A percentile compares a stretch with the other conserved stretches of the same genome.
These are phyloP conservation scores for Gorsachius magnificus DNA, from an alignment of 2,797 vertebrate genomes.

Conservation along the genomic window DNA sequence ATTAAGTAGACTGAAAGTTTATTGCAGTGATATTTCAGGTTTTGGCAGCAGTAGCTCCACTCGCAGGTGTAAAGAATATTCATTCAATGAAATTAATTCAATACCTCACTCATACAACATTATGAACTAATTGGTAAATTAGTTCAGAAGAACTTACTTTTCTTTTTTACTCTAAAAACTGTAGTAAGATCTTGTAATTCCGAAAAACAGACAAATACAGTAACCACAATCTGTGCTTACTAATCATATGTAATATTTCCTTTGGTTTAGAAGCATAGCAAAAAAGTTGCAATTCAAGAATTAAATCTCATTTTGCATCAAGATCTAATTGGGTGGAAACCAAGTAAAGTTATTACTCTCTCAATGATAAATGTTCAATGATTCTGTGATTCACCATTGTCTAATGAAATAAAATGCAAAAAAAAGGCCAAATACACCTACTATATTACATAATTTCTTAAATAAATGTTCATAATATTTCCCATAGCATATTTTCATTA, in stretches of 20 bases:
- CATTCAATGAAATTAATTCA: background rate
- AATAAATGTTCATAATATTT: background rate
- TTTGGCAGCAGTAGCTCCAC: background rate
- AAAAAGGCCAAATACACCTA: background rate
- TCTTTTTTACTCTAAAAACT: background rate
- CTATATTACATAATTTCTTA: background rate
- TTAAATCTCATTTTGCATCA: background rate
- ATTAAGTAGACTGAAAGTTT: background rate
- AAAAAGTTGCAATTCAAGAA: background rate
- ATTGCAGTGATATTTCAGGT: background rate
- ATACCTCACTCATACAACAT: background rate
- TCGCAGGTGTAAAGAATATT: background rate
- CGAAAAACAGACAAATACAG: background rate
- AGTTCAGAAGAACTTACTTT: background rate
- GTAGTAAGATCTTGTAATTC: background rate
- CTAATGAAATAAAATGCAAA: background rate
- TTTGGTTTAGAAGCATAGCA: background rate
- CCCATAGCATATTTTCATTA: background rate
- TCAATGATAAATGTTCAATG: background rate
- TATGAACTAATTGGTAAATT: background rate
- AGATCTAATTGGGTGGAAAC: background rate
- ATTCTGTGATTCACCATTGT: background rate
- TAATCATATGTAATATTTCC: background rate
- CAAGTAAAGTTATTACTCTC: background rate
- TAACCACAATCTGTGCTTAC: background rate